These are phyloP conservation scores for Ypsolopha sequella DNA, from an alignment of 2,888 invertebrate species.

Conservation along the genomic window DNA sequence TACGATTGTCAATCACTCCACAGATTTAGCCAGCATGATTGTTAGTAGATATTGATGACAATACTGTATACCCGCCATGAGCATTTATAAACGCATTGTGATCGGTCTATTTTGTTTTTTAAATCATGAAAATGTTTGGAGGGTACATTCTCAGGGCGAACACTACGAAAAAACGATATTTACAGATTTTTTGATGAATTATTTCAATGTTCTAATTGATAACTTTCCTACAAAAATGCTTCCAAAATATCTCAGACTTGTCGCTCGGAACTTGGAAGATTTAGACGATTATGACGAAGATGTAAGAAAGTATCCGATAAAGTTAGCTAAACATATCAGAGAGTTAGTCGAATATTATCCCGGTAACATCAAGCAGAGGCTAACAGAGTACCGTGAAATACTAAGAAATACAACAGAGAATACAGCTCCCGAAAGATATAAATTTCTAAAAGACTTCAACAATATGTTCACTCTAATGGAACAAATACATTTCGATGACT, in stretches of 20 bases:
- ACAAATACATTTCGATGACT: not conserved
- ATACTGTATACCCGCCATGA: too few species aligned
- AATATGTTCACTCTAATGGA: not conserved
- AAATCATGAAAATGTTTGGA: too few species aligned
- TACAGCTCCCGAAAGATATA: too few species aligned
- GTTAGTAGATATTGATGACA: too few species aligned
- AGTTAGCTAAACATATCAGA: slow-evolving; percentile 22
- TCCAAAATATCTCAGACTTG: slow-evolving; percentile 20
- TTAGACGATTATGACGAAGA: slow-evolving; percentile 15
- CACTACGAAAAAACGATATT: slow-evolving; percentile 25
- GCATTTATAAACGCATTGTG: too few species aligned
- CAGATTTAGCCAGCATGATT: too few species aligned
- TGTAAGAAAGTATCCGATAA: slow-evolving; percentile 13
- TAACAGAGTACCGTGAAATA: slow-evolving; percentile 17
- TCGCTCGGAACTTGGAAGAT: slow-evolving; percentile 19
- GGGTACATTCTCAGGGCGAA: too few species aligned
- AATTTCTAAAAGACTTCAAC: not conserved
- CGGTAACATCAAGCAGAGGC: slow-evolving; percentile 21
- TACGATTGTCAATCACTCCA: too few species aligned
- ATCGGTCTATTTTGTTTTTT: too few species aligned
- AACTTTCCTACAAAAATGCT: slow-evolving; percentile 23
- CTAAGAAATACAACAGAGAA: not conserved
- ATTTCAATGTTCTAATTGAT: slow-evolving; percentile 24
- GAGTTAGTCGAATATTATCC: slow-evolving; percentile 14
- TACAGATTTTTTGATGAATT: slow-evolving; percentile 27